These are phyloP conservation scores for Mamestra configurata DNA, from an alignment of 1,140 invertebrate species.

Conservation along the genomic window DNA sequence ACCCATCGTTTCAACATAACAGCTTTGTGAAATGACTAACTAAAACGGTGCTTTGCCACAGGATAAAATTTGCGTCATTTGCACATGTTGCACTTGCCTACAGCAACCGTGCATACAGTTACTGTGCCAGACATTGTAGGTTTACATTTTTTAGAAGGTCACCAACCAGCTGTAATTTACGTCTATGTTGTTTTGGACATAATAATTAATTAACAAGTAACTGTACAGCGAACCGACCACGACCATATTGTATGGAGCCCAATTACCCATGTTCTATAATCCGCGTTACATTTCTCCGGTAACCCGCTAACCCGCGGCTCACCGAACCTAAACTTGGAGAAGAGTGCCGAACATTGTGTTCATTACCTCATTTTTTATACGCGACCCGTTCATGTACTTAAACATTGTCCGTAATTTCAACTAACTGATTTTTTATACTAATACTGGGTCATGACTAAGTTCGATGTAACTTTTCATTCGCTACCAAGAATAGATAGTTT, in stretches of 20 bases:
- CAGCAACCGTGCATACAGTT: not conserved
- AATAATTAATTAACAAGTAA: not conserved
- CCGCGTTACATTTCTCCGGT: slow-evolving; percentile 66
- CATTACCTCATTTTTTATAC: slow-evolving; percentile 75
- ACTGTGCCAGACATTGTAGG: not conserved
- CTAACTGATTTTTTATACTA: slow-evolving; percentile 44
- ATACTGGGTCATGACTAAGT: slow-evolving; percentile 52
- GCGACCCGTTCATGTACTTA: slow-evolving; percentile 48
- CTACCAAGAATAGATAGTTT: slow-evolving; percentile 14
- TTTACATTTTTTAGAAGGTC: not conserved
- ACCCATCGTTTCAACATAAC: slow-evolving; percentile 73
- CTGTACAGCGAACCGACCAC: not conserved
- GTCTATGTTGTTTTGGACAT: not conserved
- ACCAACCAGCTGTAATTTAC: not conserved
- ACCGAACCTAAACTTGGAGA: slow-evolving; percentile 58
- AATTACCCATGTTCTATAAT: not conserved
- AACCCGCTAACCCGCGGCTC: slow-evolving; percentile 74
- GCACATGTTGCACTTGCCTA: not conserved
- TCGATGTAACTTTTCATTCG: slow-evolving; percentile 24
- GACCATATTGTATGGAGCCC: not conserved
- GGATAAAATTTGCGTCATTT: not conserved
- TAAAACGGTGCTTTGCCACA: slow-evolving; percentile 33
- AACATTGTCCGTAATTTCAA: slow-evolving; percentile 48
- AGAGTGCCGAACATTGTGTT: slow-evolving; percentile 62
- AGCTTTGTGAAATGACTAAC: slow-evolving; percentile 51